Percentiles rank a stretch among this genome's conserved stretches.
Evolutionary conservation across 2,797 vertebrate genomes (phyloP).

Genomic region (Melanotaenia nigrans): DNA sequence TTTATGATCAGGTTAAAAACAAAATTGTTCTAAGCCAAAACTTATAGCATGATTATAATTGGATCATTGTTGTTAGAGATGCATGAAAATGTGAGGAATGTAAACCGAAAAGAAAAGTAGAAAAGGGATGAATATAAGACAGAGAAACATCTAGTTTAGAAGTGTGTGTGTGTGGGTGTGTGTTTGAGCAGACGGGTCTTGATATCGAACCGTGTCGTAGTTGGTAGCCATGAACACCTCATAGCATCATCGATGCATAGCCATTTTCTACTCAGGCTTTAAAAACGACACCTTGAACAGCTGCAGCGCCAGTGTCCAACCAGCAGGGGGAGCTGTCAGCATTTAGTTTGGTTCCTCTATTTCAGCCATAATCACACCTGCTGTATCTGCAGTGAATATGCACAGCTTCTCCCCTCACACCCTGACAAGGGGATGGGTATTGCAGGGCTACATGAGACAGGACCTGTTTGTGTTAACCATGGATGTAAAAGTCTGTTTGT

Average conservation of each 20-base stretch:
- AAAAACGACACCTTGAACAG: conserved; percentile 55
- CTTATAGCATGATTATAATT: conserved; percentile 50
- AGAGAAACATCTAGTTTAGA: background rate
- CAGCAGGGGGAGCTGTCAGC: conserved; percentile 77
- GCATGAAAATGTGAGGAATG: conserved; percentile 37
- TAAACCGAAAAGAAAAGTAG: conserved; percentile 9
- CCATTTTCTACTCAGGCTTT: conserved; percentile 81
- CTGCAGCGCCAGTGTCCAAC: conserved; percentile 73
- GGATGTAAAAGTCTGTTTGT: conserved; percentile 27
- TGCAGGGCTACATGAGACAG: conserved; percentile 65
- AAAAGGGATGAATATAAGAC: background rate
- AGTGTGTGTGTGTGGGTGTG: background rate
- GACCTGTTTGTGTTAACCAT: conserved; percentile 43
- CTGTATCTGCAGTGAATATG: conserved; percentile 74
- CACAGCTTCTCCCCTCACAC: conserved; percentile 52
- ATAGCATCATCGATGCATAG: conserved; percentile 61
- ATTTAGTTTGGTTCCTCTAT: conserved; percentile 40
- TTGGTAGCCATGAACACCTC: conserved; percentile 63
- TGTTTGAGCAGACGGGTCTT: conserved; percentile 8
- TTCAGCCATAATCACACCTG: conserved; percentile 67
- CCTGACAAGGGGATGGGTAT: conserved; percentile 30
- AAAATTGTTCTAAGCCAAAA: conserved; percentile 36
- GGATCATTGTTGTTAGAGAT: conserved; percentile 36
- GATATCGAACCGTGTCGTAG: conserved; percentile 20
- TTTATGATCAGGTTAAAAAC: conserved; percentile 28